Conservation (phyloP, 2,113 vertebrate species). For the Bubo bubo region DNA sequence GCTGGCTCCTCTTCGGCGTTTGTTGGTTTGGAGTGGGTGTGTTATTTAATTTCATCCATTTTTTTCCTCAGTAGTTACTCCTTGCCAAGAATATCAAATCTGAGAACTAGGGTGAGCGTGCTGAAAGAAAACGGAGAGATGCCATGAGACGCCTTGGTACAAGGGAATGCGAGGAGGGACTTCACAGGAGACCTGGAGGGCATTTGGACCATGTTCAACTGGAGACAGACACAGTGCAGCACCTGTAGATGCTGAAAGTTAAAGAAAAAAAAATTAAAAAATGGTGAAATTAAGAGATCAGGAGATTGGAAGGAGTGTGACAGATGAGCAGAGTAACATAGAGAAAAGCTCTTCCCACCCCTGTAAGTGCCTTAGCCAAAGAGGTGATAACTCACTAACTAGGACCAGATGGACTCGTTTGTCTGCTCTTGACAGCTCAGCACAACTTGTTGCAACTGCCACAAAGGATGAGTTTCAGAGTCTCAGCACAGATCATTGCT, state of each 20-base stretch:
- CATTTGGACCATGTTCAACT: rapidly evolving
- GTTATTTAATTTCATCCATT: neutral
- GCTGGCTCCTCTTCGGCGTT: neutral
- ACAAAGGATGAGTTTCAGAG: neutral
- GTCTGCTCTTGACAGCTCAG: neutral
- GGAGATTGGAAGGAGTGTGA: neutral
- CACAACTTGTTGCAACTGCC: neutral
- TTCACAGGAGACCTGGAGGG: neutral
- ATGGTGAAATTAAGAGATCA: neutral
- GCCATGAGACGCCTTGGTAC: neutral
- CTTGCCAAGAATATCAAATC: conserved; percentile 8
- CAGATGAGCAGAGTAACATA: neutral
- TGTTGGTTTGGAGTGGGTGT: neutral
- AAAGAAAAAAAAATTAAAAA: neutral
- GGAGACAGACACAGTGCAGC: neutral
- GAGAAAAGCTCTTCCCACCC: neutral
- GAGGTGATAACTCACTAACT: neutral
- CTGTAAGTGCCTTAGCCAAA: neutral
- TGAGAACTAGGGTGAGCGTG: neutral
- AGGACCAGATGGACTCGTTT: neutral
- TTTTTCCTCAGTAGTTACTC: neutral
- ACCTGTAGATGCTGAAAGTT: neutral
- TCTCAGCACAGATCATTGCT: neutral
- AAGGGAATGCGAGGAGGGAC: neutral
- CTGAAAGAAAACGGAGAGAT: neutral